Conservation (phyloP, 2,113 vertebrate genomes). For the Actenoides hombroni region DNA sequence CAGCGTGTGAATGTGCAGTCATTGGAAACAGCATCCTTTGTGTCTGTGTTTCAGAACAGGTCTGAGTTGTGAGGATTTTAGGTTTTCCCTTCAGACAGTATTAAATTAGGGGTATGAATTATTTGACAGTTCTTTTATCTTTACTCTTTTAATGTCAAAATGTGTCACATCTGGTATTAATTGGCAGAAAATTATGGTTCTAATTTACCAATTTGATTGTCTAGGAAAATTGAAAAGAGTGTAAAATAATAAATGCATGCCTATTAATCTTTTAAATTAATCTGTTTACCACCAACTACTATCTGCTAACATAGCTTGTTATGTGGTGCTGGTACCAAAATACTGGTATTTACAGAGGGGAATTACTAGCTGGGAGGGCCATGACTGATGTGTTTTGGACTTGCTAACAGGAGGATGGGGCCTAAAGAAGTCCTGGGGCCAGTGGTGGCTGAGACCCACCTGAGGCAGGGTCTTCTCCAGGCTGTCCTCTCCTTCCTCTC, state of each 20-base stretch:
- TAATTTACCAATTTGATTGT: conserved; percentile 66
- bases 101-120: conserved; percentile 38
- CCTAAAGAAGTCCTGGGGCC: neutral
- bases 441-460: rapidly evolving
- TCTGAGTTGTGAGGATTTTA: conserved; percentile 54
- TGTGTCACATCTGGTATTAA: conserved; percentile 68
- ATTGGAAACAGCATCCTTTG: conserved; percentile 4
- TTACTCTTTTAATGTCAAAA: conserved; percentile 70
- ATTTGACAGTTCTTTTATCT: conserved; percentile 56
- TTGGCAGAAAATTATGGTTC: conserved; percentile 57
- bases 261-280: conserved; percentile 59
- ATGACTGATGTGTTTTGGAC: rapidly evolving
- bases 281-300: conserved; percentile 40
- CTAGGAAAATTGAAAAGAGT: conserved; percentile 38
- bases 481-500: neutral
- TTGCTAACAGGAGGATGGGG: neutral
- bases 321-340: neutral
- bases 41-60: conserved; percentile 34
- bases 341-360: neutral
- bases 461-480: neutral
- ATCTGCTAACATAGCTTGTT: neutral
- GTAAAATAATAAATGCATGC: conserved; percentile 52
- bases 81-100: neutral
- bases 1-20: neutral
- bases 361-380: neutral